A percentile compares a stretch with the other conserved stretches of the same genome.
These are phyloP conservation scores for Psilopsiagon aymara DNA, from an alignment of 2,113 vertebrate species.

Conservation along the genomic window DNA sequence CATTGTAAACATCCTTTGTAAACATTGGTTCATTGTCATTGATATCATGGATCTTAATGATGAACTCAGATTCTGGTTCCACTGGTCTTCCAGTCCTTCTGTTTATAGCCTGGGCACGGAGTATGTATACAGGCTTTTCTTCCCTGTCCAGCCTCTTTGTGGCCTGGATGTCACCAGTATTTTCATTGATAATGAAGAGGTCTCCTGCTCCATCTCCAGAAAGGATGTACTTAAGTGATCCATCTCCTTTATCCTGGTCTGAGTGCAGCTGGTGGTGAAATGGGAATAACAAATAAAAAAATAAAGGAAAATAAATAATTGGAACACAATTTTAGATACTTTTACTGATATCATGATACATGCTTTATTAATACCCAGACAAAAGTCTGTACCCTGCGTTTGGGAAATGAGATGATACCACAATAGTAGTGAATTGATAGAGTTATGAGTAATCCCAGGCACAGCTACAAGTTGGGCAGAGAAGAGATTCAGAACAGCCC, in stretches of 20 bases:
- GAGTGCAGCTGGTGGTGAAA: conserved; percentile 89
- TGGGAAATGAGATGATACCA: not conserved
- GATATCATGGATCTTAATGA: conserved; percentile 98
- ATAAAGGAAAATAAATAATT: conserved; percentile 30
- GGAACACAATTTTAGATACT: not conserved
- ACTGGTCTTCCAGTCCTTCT: conserved; percentile 88
- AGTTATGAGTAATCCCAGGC: not conserved
- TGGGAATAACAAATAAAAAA: conserved; percentile 49
- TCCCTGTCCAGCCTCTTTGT: conserved; percentile 94
- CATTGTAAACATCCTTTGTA: conserved; percentile 88
- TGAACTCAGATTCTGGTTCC: conserved; percentile 94
- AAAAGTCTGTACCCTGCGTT: not conserved
- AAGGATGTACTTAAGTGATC: conserved; percentile 91
- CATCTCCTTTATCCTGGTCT: conserved; percentile 91
- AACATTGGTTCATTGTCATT: conserved; percentile 96
- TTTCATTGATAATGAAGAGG: conserved; percentile 95
- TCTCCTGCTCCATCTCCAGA: conserved; percentile 93
- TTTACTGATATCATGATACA: not conserved
- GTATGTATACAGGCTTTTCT: conserved; percentile 90
- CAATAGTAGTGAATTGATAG: not conserved
- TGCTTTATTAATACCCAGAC: not conserved
- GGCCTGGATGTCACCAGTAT: conserved; percentile 96
- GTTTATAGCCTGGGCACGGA: conserved; percentile 92
- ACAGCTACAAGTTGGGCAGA: no score
- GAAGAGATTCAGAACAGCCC: no score